Base-by-base conservation (phyloP, 2,888 invertebrate genomes). In the Flexamia atlantica region DNA sequence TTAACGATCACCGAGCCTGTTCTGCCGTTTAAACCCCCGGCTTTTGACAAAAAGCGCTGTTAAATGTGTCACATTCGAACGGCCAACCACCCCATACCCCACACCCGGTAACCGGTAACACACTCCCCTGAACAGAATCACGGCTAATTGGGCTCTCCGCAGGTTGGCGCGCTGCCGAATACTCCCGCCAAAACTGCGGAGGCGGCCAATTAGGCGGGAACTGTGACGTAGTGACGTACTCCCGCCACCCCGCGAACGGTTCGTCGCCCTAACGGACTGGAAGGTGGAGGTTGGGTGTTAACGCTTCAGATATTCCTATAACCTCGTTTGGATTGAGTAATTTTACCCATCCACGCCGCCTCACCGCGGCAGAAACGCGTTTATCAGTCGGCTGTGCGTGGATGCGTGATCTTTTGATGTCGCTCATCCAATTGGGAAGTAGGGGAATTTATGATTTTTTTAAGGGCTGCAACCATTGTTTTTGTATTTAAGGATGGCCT, bases 71-170 rank as follows among this genome's bases (percentile, higher is more conserved):
- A 57, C 57, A 57, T 57, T 57, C 14, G 25, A 5, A 5, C 57
- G 57, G 57, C 25, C 23, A 57, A 28, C 30, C n/a, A 64, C 64
- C 57, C 3, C 3, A 0, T 57, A 57, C 20, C 57, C 3, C 36
- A 36, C 60, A 60, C 60, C 60, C 14, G 3, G 2, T 57, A 57
- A 57, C 57, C n/a, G 3, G 2, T 57, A 57, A 57, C 57, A 20
- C 36, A 36, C 60, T 23, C 60, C 60, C 14, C 68, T 30, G 7
- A 40, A 72, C 72, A 42, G 42, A 72, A 72, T 72, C 32, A 36
- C 72, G 42, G 72, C 72, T 72, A 72, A 72, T 72, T 72, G 72
- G 40, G 12, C 72, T 42, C 72, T 32, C 30, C 30, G 42, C n/a
- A 12, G 4, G 23, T 12, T 57, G 57, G 57, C 64, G 64, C 30